Base-by-base conservation (phyloP, 2,888 invertebrate genomes). In the Aphidoletes aphidimyza region DNA sequence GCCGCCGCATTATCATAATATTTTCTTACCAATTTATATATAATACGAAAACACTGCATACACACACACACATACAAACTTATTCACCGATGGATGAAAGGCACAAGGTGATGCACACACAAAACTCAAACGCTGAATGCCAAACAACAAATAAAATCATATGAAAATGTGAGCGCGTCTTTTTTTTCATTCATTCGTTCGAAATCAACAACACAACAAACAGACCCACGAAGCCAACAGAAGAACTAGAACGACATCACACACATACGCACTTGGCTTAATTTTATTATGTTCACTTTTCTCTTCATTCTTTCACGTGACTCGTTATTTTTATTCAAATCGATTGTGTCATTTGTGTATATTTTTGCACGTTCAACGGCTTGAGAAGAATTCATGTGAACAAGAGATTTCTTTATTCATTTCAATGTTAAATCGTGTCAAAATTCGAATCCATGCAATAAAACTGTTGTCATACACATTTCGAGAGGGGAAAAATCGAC, bases 1-100 rank as follows among this genome's bases (percentile, higher is more conserved):
- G 81, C 81, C 37, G 37, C 37, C 37, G 81, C 81, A 81, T 81
- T 81, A 37, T 81, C 69, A 69, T 69, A 69, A 69, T 69, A 69
- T 69, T 69, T 69, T 69, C 69, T 69, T 69, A 30, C 69, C 26
- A 69, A 69, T 69, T 69, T 69, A 69, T 69, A 69, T 69, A 30
- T 69, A 69, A 69, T 69, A 69, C 69, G 69, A 69, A 69, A 69
- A 30, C 22, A 22, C 17, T 69, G 69, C 69, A 6, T 54, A 11
- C 54, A 69, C 69, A 69, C 69, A 69, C 30, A 30, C 30, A 69
- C 34, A n/a, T 5, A 54, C 54, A 22, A 3, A n/a, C n/a, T n/a
- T n/a, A n/a, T n/a, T 22, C 22, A 69, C 69, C 11, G 30, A 69
- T 14, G 69, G 69, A 26, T 69, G 30, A 69, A 69, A 69, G 30